Base-by-base conservation (phyloP, 2,888 invertebrate genomes). In the Incurvaria masculella region DNA sequence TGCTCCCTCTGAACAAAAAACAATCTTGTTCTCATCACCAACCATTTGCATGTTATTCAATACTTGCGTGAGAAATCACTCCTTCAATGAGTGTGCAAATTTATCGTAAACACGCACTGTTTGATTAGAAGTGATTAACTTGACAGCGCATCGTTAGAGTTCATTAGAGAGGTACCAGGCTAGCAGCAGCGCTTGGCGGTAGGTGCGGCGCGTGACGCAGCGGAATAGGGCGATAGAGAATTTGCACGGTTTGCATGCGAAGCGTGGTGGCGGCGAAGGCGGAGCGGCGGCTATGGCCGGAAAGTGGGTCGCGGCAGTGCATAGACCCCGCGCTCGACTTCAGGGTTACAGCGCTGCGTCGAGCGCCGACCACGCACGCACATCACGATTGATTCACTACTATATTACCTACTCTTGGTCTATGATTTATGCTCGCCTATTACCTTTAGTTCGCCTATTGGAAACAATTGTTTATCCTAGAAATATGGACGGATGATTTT, bases 321-420 rank as follows among this genome's bases (percentile, higher is more conserved):
- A 62, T 68, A 66, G 75, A 76, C 72, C 74, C 68, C 68, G 49
- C 71, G 72, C 59, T 67, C 72, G 70, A 63, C 70, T 71, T 75
- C 78, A 78, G 72, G 78, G 78, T 74, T 75, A 76, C 62, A 61
- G 18, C 45, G 33, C 62, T 60, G 18, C 45, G 33, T 11, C 4
- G 23, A 20, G 45, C 39, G 42, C 27, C 18, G 45, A 45, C 42
- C 45, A 45, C 40, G 45, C 27, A 45, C 41, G 40, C 44, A 38
- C 27, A 38, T 42, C 33, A 42, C 49, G 38, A 49, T n/a, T n/a
- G 33, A 33, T 8, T n/a, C 33, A n/a, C 8, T 3, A 23, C 23
- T 23, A 23, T 3, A 23, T 10, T 23, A 23, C 5, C 23, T 23
- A 23, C 23, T 23, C 5, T 10, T 23, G 23, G 6, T 23, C 10